These are phyloP conservation scores for Cenopis cana DNA, from an alignment of 2,888 invertebrate species.

Conservation along the genomic window DNA sequence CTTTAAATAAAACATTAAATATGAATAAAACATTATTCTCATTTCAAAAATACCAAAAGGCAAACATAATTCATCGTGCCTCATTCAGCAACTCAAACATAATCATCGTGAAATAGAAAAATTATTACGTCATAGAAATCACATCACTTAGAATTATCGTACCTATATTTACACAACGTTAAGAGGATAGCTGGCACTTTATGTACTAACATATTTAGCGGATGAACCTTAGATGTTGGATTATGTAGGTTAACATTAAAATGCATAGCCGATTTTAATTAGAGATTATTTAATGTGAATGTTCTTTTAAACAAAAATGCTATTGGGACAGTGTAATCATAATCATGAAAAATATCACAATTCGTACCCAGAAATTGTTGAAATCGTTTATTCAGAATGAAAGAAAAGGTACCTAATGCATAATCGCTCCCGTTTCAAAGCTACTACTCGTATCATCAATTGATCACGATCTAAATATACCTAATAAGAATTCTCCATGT, in stretches of 20 bases:
- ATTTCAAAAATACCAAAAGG: background rate
- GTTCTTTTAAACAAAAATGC: slow-evolving; percentile 24
- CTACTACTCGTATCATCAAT: background rate
- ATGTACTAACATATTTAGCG: slow-evolving; percentile 67
- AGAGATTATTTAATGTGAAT: slow-evolving; percentile 11
- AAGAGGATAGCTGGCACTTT: slow-evolving; percentile 76
- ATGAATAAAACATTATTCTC: background rate
- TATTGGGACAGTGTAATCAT: slow-evolving; percentile 13
- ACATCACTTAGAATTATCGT: slow-evolving; percentile 63
- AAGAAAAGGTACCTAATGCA: background rate
- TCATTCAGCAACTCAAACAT: slow-evolving; percentile 36
- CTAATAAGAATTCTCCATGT: slow-evolving; percentile 40
- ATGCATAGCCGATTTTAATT: slow-evolving; percentile 32
- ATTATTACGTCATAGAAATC: slow-evolving; percentile 57
- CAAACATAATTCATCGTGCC: background rate
- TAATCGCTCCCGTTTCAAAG: background rate
- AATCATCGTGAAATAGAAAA: slow-evolving; percentile 47
- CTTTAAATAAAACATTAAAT: background rate
- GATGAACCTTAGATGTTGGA: slow-evolving; percentile 65
- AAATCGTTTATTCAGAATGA: slow-evolving; percentile 7
- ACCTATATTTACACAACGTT: slow-evolving; percentile 70
- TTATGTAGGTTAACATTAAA: slow-evolving; percentile 46
- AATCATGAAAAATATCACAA: background rate
- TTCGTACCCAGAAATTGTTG: slow-evolving; percentile 9
- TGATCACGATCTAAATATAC: slow-evolving; percentile 4